phyloP scores from a whole-genome alignment of 2,797 vertebrate species.

The Acanthopagrus latus region DNA sequence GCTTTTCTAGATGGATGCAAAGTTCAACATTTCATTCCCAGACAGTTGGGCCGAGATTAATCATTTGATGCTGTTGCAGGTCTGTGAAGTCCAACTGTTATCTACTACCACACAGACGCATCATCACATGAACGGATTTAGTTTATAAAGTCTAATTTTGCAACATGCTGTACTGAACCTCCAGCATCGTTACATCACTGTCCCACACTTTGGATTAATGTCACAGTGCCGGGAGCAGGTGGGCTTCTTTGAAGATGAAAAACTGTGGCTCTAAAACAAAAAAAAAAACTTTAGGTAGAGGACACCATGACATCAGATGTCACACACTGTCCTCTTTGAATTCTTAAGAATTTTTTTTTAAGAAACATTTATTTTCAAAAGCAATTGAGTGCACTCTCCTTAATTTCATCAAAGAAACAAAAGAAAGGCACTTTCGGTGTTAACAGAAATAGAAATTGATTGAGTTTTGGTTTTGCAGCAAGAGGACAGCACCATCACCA shows the following conservation, averaged over 20 bases:
- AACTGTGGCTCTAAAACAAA: neutral
- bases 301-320: neutral
- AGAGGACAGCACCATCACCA: neutral
- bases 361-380: neutral
- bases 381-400: neutral
- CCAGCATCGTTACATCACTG: neutral
- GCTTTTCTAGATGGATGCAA: neutral
- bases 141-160: conserved; percentile 1
- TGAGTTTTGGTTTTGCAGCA: neutral
- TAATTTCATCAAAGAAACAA: neutral
- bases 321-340: neutral
- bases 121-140: neutral
- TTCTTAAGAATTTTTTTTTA: too few species aligned
- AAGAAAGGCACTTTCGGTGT: neutral
- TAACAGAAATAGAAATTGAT: neutral
- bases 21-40: neutral
- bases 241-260: conserved; percentile 44
- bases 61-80: neutral
- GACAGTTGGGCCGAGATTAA: neutral
- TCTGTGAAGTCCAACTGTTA: neutral
- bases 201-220: conserved; percentile 17
- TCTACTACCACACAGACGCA: neutral
- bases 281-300: neutral
- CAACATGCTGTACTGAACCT: neutral
- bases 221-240: conserved; percentile 1